Evolutionary conservation across 2,113 vertebrate species (phyloP).

Genomic region (Smithornis capensis): DNA sequence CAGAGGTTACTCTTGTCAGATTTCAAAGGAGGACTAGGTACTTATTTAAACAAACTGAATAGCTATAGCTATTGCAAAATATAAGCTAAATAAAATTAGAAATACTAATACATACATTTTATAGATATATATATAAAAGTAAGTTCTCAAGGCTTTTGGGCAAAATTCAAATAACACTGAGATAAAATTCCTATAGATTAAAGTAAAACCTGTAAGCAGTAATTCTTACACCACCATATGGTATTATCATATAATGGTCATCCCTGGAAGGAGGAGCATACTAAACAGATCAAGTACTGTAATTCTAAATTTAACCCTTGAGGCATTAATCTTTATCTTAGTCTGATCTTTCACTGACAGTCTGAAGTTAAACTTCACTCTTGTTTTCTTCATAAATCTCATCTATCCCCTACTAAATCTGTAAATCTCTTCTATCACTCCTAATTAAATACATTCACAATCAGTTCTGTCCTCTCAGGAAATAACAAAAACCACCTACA

Average conservation of each 20-base stretch:
- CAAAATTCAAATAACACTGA: neutral
- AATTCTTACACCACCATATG: neutral
- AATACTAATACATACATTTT: neutral
- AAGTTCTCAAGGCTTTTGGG: neutral
- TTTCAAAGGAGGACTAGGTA: neutral
- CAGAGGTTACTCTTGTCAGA: neutral
- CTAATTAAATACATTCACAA: neutral
- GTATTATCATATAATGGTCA: neutral
- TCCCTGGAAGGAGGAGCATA: neutral
- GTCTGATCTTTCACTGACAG: neutral
- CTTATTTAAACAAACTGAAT: neutral
- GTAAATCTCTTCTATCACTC: neutral
- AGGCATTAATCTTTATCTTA: neutral
- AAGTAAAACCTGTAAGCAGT: neutral
- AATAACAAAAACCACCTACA: neutral
- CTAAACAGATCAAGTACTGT: conserved; percentile 1
- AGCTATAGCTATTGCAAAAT: neutral
- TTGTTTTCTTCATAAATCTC: neutral
- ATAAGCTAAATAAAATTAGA: neutral
- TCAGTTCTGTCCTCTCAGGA: neutral
- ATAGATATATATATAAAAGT: neutral
- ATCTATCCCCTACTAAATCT: neutral
- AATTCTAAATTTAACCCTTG: neutral
- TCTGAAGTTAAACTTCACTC: neutral
- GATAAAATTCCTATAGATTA: neutral